Conservation (phyloP, 2,888 invertebrate genomes). For the Hofmannophila pseudospretella region DNA sequence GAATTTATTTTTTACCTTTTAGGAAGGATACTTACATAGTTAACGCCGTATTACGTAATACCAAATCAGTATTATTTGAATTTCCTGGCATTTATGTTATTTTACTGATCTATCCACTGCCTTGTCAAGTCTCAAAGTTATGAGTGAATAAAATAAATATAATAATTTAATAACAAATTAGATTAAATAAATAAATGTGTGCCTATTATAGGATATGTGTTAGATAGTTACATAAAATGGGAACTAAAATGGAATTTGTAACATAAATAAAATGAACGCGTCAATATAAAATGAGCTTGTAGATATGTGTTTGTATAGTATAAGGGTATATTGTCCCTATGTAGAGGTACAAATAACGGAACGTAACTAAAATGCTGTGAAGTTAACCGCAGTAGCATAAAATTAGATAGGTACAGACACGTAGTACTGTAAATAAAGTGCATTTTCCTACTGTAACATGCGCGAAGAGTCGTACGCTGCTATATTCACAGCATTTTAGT, state of each 20-base stretch:
- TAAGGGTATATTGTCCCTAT: conserved; percentile 6
- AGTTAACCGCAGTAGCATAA: too few relatives aligned
- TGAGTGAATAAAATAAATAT: neutral
- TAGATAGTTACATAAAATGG: conserved; percentile 52
- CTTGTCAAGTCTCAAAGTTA: conserved; percentile 14
- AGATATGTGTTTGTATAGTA: conserved; percentile 25
- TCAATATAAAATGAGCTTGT: conserved; percentile 57
- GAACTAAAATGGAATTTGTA: conserved; percentile 43
- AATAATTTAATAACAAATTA: conserved; percentile 12
- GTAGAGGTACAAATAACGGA: too few relatives aligned
- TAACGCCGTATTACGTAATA: neutral
- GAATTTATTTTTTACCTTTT: too few relatives aligned
- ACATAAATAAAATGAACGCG: conserved; percentile 35
- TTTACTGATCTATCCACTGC: conserved; percentile 20
- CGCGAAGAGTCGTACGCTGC: too few relatives aligned
- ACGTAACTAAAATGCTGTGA: too few relatives aligned
- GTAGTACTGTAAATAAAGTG: too few relatives aligned
- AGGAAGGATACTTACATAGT: too few relatives aligned
- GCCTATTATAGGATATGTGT: conserved; percentile 62
- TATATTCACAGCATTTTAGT: too few relatives aligned
- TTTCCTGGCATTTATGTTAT: neutral
- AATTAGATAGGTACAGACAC: too few relatives aligned
- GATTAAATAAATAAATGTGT: conserved; percentile 55
- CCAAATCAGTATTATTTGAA: conserved; percentile 6
- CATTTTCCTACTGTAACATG: too few relatives aligned